phyloP scores from a whole-genome alignment of 2,113 vertebrate genomes.

The Gallinago jamesoni region DNA sequence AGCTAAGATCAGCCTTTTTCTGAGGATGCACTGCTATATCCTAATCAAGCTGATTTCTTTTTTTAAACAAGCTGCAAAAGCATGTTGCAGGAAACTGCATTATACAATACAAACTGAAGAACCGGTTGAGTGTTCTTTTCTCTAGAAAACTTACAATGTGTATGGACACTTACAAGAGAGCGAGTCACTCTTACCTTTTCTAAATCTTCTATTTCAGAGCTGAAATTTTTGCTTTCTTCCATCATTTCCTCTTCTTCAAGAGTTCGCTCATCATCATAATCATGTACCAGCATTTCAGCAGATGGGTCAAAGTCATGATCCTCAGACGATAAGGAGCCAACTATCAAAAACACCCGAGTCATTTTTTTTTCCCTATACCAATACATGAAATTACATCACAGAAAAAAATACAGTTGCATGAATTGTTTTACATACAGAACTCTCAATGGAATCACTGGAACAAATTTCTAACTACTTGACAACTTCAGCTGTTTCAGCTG shows the following conservation, averaged over 20 bases:
- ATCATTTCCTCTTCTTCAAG: slow-evolving; percentile 89
- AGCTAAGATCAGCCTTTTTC: not conserved
- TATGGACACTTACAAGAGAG: not conserved
- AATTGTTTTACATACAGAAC: not conserved
- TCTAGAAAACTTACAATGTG: not conserved
- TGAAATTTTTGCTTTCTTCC: slow-evolving; percentile 87
- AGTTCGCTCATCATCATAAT: slow-evolving; percentile 92
- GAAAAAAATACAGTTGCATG: not conserved
- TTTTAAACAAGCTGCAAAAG: not conserved
- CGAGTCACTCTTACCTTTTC: slow-evolving; percentile 84
- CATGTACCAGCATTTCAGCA: slow-evolving; percentile 94
- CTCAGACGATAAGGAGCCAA: slow-evolving; percentile 95
- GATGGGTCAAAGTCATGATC: slow-evolving; percentile 97
- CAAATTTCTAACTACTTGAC: not conserved
- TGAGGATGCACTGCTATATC: not conserved
- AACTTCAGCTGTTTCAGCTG: slow-evolving; percentile 7
- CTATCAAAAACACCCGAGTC: slow-evolving; percentile 62
- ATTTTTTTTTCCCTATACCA: not conserved
- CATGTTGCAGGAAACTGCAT: not conserved
- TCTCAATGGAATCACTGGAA: not conserved
- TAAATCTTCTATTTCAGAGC: slow-evolving; percentile 91
- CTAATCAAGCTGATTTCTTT: not conserved
- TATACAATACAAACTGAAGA: not conserved
- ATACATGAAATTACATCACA: not conserved
- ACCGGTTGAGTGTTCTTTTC: not conserved